A percentile compares a stretch with the other conserved stretches of the same genome.
These are phyloP conservation scores for Ondatra zibethicus DNA, from an alignment of 2,113 vertebrate species.

Conservation along the genomic window DNA sequence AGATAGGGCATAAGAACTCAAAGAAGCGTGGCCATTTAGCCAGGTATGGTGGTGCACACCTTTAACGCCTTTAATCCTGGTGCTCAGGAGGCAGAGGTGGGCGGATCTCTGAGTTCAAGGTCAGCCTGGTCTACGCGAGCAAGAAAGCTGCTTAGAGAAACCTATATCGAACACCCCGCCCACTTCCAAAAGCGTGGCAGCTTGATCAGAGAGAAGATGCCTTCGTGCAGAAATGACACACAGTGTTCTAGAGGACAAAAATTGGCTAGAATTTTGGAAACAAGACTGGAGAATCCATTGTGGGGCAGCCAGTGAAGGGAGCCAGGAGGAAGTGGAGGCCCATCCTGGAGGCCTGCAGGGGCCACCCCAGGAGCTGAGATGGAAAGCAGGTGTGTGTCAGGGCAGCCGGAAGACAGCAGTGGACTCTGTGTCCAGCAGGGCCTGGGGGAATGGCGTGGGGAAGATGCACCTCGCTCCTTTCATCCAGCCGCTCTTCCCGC, in stretches of 20 bases:
- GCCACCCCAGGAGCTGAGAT: constrained; percentile 15
- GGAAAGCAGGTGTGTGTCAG: constrained; percentile 71
- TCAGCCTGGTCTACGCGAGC: neutral
- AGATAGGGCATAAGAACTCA: neutral
- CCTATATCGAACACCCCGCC: neutral
- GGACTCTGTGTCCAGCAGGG: constrained; percentile 14
- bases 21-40: neutral
- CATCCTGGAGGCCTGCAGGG: neutral
- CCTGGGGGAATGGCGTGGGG: neutral
- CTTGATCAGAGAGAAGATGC: neutral
- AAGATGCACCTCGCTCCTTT: neutral
- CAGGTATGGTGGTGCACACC: neutral
- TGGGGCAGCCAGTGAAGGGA: neutral
- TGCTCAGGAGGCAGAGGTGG: neutral
- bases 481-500: neutral
- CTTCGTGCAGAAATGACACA: neutral
- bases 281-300: constrained; percentile 59
- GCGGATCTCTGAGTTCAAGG: neutral
- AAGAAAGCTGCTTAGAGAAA: neutral
- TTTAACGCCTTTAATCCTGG: neutral
- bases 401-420: neutral
- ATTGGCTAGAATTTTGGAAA: constrained; percentile 57
- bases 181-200: neutral
- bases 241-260: neutral
- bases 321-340: constrained; percentile 35